phyloP scores from a whole-genome alignment of 2,888 invertebrate genomes.

The Eumerus sabulonum region DNA sequence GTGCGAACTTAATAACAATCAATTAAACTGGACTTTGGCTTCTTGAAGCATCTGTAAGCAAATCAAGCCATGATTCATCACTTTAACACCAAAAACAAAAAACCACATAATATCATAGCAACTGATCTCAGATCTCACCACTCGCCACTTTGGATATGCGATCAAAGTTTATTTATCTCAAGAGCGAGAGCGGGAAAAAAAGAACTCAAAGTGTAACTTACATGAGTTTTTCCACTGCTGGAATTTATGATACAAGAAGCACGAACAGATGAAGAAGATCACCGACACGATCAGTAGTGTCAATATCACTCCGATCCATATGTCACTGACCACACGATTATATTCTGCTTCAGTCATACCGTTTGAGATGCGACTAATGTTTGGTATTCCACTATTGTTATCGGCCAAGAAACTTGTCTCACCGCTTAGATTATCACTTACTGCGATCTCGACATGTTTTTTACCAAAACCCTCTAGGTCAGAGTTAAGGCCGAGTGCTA shows the following conservation, averaged over 20 bases:
- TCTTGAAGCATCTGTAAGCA: too few relatives aligned
- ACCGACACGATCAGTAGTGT: conserved; percentile 82
- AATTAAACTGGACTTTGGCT: too few relatives aligned
- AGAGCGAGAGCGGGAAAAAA: conserved; percentile 2
- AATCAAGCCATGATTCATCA: too few relatives aligned
- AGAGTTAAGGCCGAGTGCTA: conserved; percentile 76
- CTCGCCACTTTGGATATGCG: too few relatives aligned
- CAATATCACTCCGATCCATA: conserved; percentile 83
- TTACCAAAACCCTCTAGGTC: conserved; percentile 74
- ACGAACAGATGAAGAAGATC: conserved; percentile 83
- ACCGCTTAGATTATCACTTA: conserved; percentile 69
- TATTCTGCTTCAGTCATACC: conserved; percentile 79
- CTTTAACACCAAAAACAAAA: too few relatives aligned
- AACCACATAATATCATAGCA: too few relatives aligned
- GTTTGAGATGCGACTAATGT: conserved; percentile 63
- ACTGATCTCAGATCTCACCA: too few relatives aligned
- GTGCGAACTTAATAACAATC: too few relatives aligned
- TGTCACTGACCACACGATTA: conserved; percentile 82
- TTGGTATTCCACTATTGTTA: conserved; percentile 3
- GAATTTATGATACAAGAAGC: conserved; percentile 83
- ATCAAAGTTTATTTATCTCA: too few relatives aligned
- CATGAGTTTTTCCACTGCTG: conserved; percentile 83
- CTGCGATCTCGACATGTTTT: conserved; percentile 74
- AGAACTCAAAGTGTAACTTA: conserved; percentile 75
- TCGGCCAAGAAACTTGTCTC: conserved; percentile 24